Evolutionary conservation across 1,140 invertebrate species (phyloP).

Genomic region (Vollenhovia emeryi): DNA sequence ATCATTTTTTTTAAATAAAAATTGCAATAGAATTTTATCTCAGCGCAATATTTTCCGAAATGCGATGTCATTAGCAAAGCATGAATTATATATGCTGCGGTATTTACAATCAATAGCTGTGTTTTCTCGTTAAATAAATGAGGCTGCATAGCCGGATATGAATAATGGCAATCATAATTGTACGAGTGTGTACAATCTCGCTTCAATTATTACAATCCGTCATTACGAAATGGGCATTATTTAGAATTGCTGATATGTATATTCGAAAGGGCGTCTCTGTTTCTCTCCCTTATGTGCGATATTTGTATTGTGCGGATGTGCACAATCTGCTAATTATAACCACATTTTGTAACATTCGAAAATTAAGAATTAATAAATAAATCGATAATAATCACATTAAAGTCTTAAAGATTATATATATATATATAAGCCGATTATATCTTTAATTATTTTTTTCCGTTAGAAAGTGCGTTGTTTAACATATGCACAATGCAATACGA

Average conservation of each 20-base stretch:
- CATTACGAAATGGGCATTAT: constrained; percentile 1
- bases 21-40: neutral
- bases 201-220: constrained; percentile 31
- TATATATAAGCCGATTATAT: no score
- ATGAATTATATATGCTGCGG: constrained; percentile 8
- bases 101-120: constrained; percentile 17
- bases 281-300: neutral
- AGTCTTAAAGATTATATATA: no score
- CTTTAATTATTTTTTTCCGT: no score
- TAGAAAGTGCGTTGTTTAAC: no score
- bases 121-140: constrained; percentile 46
- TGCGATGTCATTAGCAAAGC: constrained; percentile 27
- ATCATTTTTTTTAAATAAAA: neutral
- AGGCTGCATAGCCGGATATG: neutral
- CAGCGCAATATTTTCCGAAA: neutral
- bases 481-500: neutral
- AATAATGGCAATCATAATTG: constrained; percentile 27
- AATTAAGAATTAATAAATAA: neutral
- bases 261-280: neutral
- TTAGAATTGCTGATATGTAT: neutral
- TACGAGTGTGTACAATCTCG: neutral
- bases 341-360: neutral
- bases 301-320: neutral
- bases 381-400: neutral
- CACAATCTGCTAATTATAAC: neutral